Conservation (phyloP, 2,888 invertebrate species). For the Xanthorhoe designata region DNA sequence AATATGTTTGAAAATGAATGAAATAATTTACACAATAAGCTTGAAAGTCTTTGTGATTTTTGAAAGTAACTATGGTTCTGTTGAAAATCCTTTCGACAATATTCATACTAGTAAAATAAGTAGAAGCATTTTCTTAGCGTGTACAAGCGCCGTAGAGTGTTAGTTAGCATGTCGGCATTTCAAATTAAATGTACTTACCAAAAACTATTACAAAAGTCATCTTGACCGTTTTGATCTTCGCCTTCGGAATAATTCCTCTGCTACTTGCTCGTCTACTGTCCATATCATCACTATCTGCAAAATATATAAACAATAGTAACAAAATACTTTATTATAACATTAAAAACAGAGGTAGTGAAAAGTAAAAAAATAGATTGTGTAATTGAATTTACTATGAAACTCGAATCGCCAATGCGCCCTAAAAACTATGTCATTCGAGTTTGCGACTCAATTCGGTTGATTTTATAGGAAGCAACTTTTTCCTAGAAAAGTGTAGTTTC, state of each 20-base stretch:
- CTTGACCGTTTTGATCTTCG: constrained; percentile 98
- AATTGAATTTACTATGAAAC: too few relatives aligned
- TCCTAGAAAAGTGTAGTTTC: constrained; percentile 2
- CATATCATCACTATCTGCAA: constrained; percentile 74
- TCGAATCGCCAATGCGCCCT: too few relatives aligned
- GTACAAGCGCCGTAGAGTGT: too few relatives aligned
- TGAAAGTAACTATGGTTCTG: too few relatives aligned
- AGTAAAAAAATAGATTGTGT: too few relatives aligned
- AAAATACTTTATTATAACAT: background rate
- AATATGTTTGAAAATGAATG: too few relatives aligned
- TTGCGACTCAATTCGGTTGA: background rate
- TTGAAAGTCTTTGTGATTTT: too few relatives aligned
- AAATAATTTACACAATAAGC: too few relatives aligned
- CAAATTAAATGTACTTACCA: constrained; percentile 86
- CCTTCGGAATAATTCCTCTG: constrained; percentile 96
- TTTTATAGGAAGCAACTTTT: background rate
- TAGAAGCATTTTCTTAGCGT: too few relatives aligned
- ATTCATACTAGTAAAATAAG: too few relatives aligned
- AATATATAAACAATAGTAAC: background rate
- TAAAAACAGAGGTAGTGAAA: background rate
- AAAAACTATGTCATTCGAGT: background rate
- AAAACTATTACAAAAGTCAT: constrained; percentile 99
- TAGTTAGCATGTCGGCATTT: too few relatives aligned
- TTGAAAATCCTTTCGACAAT: too few relatives aligned
- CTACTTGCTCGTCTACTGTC: constrained; percentile 92